Conservation (phyloP, 2,888 invertebrate genomes). For the Caenorhabditis afra region DNA sequence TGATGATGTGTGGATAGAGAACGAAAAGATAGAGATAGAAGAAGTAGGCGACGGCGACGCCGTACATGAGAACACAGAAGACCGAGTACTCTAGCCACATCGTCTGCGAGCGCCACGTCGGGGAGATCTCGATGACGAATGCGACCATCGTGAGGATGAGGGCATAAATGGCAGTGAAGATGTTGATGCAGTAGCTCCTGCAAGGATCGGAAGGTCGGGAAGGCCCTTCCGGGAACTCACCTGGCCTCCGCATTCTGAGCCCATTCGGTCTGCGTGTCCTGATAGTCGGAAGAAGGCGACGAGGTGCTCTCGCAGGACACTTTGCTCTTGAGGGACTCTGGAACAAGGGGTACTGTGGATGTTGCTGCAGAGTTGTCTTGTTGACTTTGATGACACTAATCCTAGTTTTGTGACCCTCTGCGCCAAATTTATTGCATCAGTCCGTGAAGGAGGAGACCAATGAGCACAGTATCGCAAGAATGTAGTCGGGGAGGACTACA, state of each 20-base stretch:
- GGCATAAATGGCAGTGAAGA: conserved; percentile 40
- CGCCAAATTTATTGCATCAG: conserved; percentile 41
- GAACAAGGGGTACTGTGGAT: neutral
- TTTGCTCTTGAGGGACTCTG: conserved; percentile 36
- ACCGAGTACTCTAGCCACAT: conserved; percentile 47
- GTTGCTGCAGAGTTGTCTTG: neutral
- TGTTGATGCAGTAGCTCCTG: conserved; percentile 43
- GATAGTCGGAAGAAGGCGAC: conserved; percentile 11
- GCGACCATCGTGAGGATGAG: conserved; percentile 52
- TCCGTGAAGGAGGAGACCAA: conserved; percentile 7
- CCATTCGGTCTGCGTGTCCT: conserved; percentile 13
- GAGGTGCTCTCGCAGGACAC: conserved; percentile 39
- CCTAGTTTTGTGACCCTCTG: neutral
- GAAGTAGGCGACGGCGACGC: conserved; percentile 71
- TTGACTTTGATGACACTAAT: conserved; percentile 27
- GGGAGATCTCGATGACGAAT: conserved; percentile 48
- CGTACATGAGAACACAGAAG: conserved; percentile 71
- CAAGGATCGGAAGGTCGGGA: neutral
- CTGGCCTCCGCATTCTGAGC: conserved; percentile 11
- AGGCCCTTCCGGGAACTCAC: conserved; percentile 11
- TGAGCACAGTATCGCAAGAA: conserved; percentile 46
- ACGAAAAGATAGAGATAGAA: conserved; percentile 72
- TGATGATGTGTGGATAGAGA: conserved; percentile 70
- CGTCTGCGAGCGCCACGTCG: conserved; percentile 41
- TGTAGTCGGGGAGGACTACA: neutral